Evolutionary conservation across 2,888 invertebrate genomes (phyloP), one percentile per base, ranked within the genome.

Genomic region (Protodeltote pygarga): DNA sequence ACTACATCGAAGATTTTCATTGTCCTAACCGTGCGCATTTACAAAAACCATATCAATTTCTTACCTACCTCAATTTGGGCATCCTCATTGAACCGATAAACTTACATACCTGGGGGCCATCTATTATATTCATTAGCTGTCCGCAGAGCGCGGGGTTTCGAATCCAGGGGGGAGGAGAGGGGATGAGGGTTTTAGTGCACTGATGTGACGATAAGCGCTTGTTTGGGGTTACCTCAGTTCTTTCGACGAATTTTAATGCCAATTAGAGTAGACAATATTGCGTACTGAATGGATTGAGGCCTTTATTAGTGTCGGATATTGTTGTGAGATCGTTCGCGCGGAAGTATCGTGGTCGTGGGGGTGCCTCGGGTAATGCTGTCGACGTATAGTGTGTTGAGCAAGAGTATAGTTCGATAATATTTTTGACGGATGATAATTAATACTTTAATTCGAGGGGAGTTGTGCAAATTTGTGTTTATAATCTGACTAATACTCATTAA

Each of bases 291-390:
- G 87, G 88, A 88, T 86, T 85, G 82, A 77, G 81, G 75, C 80
- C 82, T 86, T 87, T 89, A 91, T 91, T 89, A 89, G 78, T 84
- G 86, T 84, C 87, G 78, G 87, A 88, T 89, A 88, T 89, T 90
- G 90, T 91, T 89, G 83, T 77, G 76, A 68, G 79, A 60, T 70
- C 83, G 75, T 64, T 81, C 78, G 79, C 65, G 83, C 76, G 87
- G 83, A 83, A 85, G 78, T 68, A 39, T 47, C 47, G 21, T 32
- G 49, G 59, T 47, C 46, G 45, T 27, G 44, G 34, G 48, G 63
- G 58, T 47, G 70, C 61, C 66, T 31, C 55, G 46, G 55, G 68
- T 42, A 34, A 52, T 51, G 51, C 42, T 50, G 62, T 47, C 53
- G 66, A 51, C 23, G 46, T 50, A 37, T 19, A 31, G 31, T 51